phyloP scores from a whole-genome alignment of 2,113 vertebrate species.

The Aldabrachelys gigantea region DNA sequence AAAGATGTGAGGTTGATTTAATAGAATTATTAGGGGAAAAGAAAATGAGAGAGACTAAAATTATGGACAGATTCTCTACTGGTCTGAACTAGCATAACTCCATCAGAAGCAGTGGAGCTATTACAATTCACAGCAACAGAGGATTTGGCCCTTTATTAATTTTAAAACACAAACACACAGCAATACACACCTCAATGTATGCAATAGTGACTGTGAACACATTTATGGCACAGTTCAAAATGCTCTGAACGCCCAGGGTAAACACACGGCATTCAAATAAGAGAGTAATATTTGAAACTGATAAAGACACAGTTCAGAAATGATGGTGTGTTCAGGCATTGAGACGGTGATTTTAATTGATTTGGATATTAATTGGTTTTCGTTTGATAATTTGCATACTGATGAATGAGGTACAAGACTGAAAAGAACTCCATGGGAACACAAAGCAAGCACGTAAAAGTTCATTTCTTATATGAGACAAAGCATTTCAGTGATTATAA shows the following conservation, averaged over 20 bases:
- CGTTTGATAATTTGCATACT: slow-evolving; percentile 71
- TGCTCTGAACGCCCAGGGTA: background rate
- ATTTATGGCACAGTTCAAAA: background rate
- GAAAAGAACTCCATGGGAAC: background rate
- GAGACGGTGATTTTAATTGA: slow-evolving; percentile 31
- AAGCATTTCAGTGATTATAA: slow-evolving; percentile 54
- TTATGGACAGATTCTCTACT: background rate
- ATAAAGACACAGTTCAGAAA: slow-evolving; percentile 27
- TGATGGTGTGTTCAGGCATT: background rate
- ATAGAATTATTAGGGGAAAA: background rate
- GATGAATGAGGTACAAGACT: slow-evolving; percentile 49
- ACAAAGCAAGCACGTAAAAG: background rate
- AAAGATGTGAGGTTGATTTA: background rate
- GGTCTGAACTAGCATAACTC: background rate
- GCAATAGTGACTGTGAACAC: background rate
- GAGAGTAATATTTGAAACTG: slow-evolving; percentile 51
- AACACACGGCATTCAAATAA: slow-evolving; percentile 55
- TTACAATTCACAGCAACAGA: background rate
- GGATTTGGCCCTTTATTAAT: background rate
- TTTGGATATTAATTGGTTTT: slow-evolving; percentile 74
- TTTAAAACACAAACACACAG: background rate
- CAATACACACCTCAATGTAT: background rate
- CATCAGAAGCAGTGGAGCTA: background rate
- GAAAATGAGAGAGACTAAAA: background rate
- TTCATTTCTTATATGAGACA: slow-evolving; percentile 37